A percentile compares a stretch with the other conserved stretches of the same genome.
Evolutionary conservation across 2,888 invertebrate genomes (phyloP).

Genomic region (Ctena decussata): DNA sequence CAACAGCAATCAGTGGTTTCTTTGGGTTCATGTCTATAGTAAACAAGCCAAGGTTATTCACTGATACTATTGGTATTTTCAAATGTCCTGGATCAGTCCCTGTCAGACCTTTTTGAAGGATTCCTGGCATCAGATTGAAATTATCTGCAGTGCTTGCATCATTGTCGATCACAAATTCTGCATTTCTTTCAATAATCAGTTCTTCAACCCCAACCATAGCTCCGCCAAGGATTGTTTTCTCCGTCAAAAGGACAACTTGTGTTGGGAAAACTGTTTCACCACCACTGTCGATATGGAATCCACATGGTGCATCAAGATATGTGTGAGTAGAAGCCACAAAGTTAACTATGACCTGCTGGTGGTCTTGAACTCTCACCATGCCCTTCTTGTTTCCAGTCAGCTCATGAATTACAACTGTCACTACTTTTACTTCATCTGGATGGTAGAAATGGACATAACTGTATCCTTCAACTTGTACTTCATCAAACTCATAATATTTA

Average conservation of each 20-base stretch:
- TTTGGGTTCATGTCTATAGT: constrained; percentile 63
- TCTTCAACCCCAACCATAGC: constrained; percentile 74
- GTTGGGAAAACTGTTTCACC: constrained; percentile 78
- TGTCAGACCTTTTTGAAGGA: constrained; percentile 27
- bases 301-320: constrained; percentile 78
- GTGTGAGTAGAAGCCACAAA: constrained; percentile 79
- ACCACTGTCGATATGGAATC: constrained; percentile 74
- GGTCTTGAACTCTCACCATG: constrained; percentile 70
- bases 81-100: constrained; percentile 61
- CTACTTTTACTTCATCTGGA: constrained; percentile 62
- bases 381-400: constrained; percentile 79
- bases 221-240: constrained; percentile 73
- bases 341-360: constrained; percentile 71
- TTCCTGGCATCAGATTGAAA: constrained; percentile 37
- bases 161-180: constrained; percentile 66
- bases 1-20: constrained; percentile 49
- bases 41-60: constrained; percentile 72
- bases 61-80: constrained; percentile 51
- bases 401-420: constrained; percentile 73
- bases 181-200: constrained; percentile 70
- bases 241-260: constrained; percentile 67
- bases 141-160: constrained; percentile 65
- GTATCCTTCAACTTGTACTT: constrained; percentile 76
- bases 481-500: constrained; percentile 76
- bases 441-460: constrained; percentile 79